Percentiles rank a stretch among this genome's conserved stretches.
These are phyloP conservation scores for Antrozous pallidus DNA, from an alignment of 2,797 vertebrate species.

Conservation along the genomic window DNA sequence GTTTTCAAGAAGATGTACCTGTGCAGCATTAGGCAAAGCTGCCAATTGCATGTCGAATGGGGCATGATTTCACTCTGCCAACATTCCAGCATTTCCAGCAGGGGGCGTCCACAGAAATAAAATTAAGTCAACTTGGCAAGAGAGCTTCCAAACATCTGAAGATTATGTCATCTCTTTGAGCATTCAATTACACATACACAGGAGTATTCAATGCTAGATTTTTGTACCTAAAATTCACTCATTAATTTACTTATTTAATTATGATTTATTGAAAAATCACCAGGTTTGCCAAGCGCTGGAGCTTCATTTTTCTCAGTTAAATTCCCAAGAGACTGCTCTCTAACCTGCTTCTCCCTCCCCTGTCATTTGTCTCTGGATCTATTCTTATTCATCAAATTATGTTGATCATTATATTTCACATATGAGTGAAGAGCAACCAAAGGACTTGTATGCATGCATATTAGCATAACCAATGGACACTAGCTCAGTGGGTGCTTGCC, in stretches of 20 bases:
- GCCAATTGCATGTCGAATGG: background rate
- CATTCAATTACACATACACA: constrained; percentile 67
- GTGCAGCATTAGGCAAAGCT: background rate
- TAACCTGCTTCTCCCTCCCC: too few species aligned
- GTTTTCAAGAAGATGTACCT: constrained; percentile 40
- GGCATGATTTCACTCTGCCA: background rate
- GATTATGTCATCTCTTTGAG: constrained; percentile 60
- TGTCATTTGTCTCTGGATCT: too few species aligned
- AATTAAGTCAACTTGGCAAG: background rate
- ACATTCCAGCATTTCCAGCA: constrained; percentile 50
- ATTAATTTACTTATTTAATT: constrained; percentile 65
- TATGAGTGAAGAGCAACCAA: too few species aligned
- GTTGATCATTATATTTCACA: too few species aligned
- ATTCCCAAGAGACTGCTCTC: background rate
- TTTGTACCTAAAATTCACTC: constrained; percentile 58
- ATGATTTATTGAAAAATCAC: constrained; percentile 68
- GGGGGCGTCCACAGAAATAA: background rate
- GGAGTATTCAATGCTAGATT: constrained; percentile 68
- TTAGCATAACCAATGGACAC: too few species aligned
- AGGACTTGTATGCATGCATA: too few species aligned
- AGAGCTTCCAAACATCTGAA: constrained; percentile 32
- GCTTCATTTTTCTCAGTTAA: background rate
- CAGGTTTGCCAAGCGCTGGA: constrained; percentile 53
- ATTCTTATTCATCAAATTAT: too few species aligned
- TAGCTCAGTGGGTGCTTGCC: too few species aligned